A percentile compares a stretch with the other conserved stretches of the same genome.
phyloP scores from a whole-genome alignment of 2,888 invertebrate species.

The Aethes cnicana region DNA sequence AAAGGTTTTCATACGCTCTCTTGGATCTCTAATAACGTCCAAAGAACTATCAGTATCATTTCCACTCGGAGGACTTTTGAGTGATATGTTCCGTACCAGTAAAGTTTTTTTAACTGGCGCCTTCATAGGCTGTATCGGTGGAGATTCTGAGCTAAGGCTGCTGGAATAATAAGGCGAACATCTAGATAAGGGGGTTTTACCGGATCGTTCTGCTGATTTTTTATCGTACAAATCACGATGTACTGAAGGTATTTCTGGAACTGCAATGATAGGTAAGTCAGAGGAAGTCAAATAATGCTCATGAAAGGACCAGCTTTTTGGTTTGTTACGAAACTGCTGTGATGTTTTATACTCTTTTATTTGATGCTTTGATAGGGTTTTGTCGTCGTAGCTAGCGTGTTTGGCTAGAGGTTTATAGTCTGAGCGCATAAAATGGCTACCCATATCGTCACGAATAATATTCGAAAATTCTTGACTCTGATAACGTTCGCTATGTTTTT shows the following conservation, averaged over 20 bases:
- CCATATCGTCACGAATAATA: constrained; percentile 65
- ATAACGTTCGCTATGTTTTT: constrained; percentile 84
- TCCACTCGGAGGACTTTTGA: constrained; percentile 88
- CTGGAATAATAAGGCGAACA: constrained; percentile 90
- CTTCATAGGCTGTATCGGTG: constrained; percentile 85
- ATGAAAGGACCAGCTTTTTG: constrained; percentile 85
- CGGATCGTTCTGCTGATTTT: constrained; percentile 69
- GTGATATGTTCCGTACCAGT: constrained; percentile 81
- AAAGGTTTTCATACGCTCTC: constrained; percentile 86
- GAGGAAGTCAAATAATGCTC: constrained; percentile 83
- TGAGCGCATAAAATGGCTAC: constrained; percentile 71
- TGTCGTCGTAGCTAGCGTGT: constrained; percentile 86
- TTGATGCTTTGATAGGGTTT: constrained; percentile 84
- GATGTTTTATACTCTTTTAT: constrained; percentile 84
- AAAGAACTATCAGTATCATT: constrained; percentile 89
- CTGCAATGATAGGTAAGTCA: constrained; percentile 78
- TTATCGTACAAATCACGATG: constrained; percentile 74
- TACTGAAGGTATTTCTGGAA: constrained; percentile 77
- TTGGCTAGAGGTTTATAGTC: constrained; percentile 84
- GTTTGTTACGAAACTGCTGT: constrained; percentile 80
- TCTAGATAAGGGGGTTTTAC: constrained; percentile 83
- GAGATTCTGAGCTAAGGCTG: constrained; percentile 88
- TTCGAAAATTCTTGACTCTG: constrained; percentile 85
- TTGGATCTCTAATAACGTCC: constrained; percentile 85
- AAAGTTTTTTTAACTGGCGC: constrained; percentile 85